Conservation (phyloP, 1,140 invertebrate species). For the Teleopsis dalmanni region DNA sequence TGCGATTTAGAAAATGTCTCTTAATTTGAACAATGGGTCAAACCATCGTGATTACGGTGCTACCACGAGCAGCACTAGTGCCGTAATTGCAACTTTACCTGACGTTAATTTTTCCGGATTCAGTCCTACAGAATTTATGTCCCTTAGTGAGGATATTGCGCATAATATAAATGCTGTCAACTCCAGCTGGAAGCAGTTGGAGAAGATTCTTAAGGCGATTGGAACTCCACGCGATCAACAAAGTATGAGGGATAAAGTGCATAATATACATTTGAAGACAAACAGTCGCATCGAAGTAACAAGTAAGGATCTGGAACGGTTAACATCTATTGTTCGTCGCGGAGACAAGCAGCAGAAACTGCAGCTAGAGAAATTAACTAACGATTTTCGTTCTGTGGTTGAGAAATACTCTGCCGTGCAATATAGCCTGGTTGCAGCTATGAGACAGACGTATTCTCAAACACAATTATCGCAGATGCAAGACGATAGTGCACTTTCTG, state of each 20-base stretch:
- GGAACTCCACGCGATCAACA: slow-evolving; percentile 68
- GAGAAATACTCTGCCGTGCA: slow-evolving; percentile 70
- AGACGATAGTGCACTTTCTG: slow-evolving; percentile 42
- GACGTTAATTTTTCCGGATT: slow-evolving; percentile 58
- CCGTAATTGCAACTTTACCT: slow-evolving; percentile 45
- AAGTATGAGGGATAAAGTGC: slow-evolving; percentile 44
- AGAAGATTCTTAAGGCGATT: slow-evolving; percentile 65
- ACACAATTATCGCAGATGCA: slow-evolving; percentile 43
- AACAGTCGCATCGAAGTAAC: slow-evolving; percentile 68
- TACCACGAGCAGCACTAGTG: slow-evolving; percentile 28
- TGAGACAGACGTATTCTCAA: slow-evolving; percentile 62
- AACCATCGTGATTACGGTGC: slow-evolving; percentile 48
- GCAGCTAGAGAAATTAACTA: slow-evolving; percentile 72
- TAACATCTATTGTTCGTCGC: slow-evolving; percentile 57
- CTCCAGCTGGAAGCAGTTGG: slow-evolving; percentile 59
- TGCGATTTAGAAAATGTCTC: slow-evolving; percentile 15
- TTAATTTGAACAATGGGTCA: slow-evolving; percentile 12
- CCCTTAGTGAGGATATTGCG: slow-evolving; percentile 65
- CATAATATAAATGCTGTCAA: slow-evolving; percentile 73
- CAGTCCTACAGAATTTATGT: slow-evolving; percentile 66
- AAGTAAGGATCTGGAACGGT: slow-evolving; percentile 61
- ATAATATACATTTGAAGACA: slow-evolving; percentile 68
- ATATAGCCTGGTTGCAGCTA: slow-evolving; percentile 69
- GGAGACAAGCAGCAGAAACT: slow-evolving; percentile 72
- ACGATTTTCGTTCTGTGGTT: slow-evolving; percentile 70